These are phyloP conservation scores for Malacoctenus gilli DNA, from an alignment of 2,797 vertebrate genomes.

Conservation along the genomic window DNA sequence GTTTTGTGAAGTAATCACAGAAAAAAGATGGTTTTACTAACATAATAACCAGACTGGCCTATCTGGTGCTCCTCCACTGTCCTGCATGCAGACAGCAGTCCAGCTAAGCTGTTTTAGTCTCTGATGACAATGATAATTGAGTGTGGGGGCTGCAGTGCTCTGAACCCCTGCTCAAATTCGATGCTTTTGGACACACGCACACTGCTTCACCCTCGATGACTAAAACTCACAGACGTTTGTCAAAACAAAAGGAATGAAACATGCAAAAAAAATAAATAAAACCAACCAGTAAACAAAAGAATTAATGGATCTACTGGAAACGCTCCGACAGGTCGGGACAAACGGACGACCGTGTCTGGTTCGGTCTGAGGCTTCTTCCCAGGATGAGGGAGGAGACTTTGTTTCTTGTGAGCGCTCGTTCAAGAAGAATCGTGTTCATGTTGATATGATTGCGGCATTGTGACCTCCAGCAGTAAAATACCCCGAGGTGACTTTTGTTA, in stretches of 20 bases:
- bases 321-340: too few relatives aligned
- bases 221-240: not conserved
- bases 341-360: too few relatives aligned
- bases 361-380: too few relatives aligned
- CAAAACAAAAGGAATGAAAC: not conserved
- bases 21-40: not conserved
- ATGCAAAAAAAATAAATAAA: not conserved
- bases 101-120: not conserved
- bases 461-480: too few relatives aligned
- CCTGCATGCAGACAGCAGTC: constrained; percentile 1
- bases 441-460: too few relatives aligned
- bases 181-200: not conserved
- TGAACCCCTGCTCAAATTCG: not conserved
- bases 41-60: constrained; percentile 2
- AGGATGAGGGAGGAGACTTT: too few relatives aligned
- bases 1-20: too few relatives aligned
- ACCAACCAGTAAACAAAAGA: not conserved
- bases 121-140: not conserved
- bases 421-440: too few relatives aligned
- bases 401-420: too few relatives aligned
- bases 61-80: too few relatives aligned
- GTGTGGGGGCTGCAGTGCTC: not conserved
- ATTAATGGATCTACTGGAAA: too few relatives aligned
- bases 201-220: not conserved
- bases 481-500: too few relatives aligned